Evolutionary conservation across 92 coral and sea anemone species (phyloP).

Genomic region (Ricordea florida): DNA sequence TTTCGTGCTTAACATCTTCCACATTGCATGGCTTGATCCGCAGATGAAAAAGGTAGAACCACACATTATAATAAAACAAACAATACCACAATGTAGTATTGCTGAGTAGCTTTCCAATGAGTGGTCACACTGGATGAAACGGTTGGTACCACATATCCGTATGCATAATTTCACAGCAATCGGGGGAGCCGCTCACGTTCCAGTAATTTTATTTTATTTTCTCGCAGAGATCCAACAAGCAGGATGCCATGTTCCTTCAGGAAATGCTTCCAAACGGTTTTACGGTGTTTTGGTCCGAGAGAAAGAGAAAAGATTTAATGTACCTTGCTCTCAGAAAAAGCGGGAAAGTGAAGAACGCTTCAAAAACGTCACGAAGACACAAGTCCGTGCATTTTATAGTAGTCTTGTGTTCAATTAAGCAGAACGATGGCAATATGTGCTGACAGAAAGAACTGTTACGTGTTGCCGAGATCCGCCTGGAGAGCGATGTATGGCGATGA

Average conservation of each 20-base stretch:
- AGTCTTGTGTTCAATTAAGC: constrained; percentile 7
- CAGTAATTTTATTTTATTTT: neutral
- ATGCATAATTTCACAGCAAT: too few species aligned
- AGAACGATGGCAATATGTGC: neutral
- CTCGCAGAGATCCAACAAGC: constrained; percentile 24
- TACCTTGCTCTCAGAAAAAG: constrained; percentile 71
- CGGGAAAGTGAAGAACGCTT: constrained; percentile 74
- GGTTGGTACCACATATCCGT: too few species aligned
- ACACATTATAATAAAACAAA: too few species aligned
- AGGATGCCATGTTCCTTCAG: constrained; percentile 46
- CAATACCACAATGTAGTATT: too few species aligned
- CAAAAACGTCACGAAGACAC: constrained; percentile 53
- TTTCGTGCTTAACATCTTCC: too few species aligned
- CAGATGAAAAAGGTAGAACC: too few species aligned
- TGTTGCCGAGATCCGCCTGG: neutral
- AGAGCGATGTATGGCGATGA: too few species aligned
- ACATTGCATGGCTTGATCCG: too few species aligned
- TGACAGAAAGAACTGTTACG: neutral
- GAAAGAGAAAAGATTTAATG: constrained; percentile 18
- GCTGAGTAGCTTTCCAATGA: too few species aligned
- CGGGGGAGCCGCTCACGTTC: too few species aligned
- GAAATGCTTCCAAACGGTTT: constrained; percentile 48
- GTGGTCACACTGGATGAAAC: too few species aligned
- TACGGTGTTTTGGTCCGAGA: constrained; percentile 67
- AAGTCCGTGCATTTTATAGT: constrained; percentile 75